phyloP scores from a whole-genome alignment of 2,888 invertebrate species.

The Germaria angustata region DNA sequence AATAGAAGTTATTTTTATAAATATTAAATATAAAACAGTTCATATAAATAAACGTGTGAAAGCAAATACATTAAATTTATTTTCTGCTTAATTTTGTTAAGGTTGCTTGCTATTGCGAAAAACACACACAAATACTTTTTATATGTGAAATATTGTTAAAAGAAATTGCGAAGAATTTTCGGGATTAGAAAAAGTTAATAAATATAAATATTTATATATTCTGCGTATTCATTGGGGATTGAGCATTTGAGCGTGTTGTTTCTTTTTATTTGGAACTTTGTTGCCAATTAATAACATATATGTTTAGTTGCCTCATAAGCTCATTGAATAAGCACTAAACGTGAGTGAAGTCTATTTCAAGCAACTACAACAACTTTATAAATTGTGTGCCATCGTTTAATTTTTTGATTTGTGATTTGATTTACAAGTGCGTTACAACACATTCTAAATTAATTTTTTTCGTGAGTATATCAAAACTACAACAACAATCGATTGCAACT shows the following conservation, averaged over 20 bases:
- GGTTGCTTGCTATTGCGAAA: neutral
- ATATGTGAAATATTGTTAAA: neutral
- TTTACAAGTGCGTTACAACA: neutral
- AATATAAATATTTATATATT: conserved; percentile 12
- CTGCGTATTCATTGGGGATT: neutral
- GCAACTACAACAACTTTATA: conserved; percentile 11
- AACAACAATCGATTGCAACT: neutral
- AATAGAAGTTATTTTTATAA: conserved; percentile 30
- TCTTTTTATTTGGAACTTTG: neutral
- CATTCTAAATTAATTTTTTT: neutral
- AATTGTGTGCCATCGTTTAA: conserved; percentile 4
- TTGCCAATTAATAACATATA: conserved; percentile 7
- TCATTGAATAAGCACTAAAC: conserved; percentile 5
- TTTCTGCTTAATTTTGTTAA: neutral
- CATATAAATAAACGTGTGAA: neutral
- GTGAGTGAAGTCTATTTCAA: conserved; percentile 7
- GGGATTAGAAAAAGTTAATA: neutral
- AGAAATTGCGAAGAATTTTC: neutral
- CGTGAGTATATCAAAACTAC: neutral
- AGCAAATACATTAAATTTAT: conserved; percentile 3
- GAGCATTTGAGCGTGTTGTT: neutral
- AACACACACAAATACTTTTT: neutral
- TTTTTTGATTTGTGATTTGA: neutral
- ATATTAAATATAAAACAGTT: neutral
- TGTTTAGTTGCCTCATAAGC: neutral